Conservation (phyloP, 2,888 invertebrate species). For the Andrena chrysosceles region DNA sequence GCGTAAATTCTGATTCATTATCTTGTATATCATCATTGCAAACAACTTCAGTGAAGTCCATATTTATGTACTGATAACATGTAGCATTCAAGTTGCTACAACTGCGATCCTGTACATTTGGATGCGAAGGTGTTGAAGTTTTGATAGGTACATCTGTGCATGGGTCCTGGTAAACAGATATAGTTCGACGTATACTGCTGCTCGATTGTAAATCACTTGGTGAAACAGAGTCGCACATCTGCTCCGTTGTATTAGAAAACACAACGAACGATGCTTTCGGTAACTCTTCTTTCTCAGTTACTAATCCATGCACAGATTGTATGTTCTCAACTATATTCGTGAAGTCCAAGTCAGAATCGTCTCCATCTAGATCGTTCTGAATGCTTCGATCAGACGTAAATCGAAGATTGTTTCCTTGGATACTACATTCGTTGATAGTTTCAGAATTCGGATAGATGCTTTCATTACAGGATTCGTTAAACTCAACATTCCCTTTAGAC, state of each 20-base stretch:
- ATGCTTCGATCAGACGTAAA: background rate
- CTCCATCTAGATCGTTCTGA: background rate
- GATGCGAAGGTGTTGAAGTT: background rate
- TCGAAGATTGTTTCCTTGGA: background rate
- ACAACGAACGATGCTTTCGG: background rate
- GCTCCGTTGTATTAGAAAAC: background rate
- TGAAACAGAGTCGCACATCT: background rate
- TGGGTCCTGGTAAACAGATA: slow-evolving; percentile 32
- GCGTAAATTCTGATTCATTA: slow-evolving; percentile 46
- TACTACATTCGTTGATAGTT: background rate
- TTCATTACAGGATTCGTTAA: background rate
- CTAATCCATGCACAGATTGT: background rate
- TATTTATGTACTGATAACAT: slow-evolving; percentile 30
- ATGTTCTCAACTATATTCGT: slow-evolving; percentile 1
- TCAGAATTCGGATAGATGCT: background rate
- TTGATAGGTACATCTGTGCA: background rate
- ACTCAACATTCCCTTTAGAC: background rate
- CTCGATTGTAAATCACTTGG: background rate
- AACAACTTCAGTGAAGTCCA: slow-evolving; percentile 58
- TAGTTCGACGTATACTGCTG: background rate
- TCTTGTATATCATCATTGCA: background rate
- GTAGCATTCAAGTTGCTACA: slow-evolving; percentile 14
- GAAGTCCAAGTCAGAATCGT: background rate
- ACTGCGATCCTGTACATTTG: background rate
- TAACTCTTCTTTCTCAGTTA: background rate